Conservation (phyloP, 1,140 invertebrate species). For the Lepidotrigona ventralis region DNA sequence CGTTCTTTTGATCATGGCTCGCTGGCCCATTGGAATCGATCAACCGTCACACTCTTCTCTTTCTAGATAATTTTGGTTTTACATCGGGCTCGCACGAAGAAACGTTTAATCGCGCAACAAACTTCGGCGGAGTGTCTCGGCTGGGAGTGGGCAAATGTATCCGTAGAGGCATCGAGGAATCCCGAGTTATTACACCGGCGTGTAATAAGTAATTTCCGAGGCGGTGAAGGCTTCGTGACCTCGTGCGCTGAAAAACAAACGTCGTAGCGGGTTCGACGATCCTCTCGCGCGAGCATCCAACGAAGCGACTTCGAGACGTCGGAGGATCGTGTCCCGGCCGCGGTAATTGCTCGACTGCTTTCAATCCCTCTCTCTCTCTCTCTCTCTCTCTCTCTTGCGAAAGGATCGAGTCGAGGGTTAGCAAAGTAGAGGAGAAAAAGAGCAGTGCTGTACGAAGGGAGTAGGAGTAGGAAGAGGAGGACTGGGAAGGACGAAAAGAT, state of each 20-base stretch:
- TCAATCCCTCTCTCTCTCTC: neutral
- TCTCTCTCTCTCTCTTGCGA: neutral
- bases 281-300: conserved; percentile 61
- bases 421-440: conserved; percentile 6
- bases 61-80: neutral
- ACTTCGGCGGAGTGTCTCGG: neutral
- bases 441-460: neutral
- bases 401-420: conserved; percentile 27
- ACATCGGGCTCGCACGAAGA: neutral
- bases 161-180: neutral
- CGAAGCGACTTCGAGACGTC: conserved; percentile 53
- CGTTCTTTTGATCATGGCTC: neutral
- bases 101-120: neutral
- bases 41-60: neutral
- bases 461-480: neutral
- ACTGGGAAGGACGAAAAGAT: neutral
- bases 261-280: conserved; percentile 58
- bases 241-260: conserved; percentile 54
- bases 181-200: conserved; percentile 2
- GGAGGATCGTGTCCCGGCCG: conserved; percentile 55
- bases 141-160: conserved; percentile 8
- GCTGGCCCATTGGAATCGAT: neutral
- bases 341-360: conserved; percentile 63
- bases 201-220: conserved; percentile 30
- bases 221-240: conserved; percentile 3